Conservation (phyloP, 2,113 vertebrate species). For the Cebus imitator region DNA sequence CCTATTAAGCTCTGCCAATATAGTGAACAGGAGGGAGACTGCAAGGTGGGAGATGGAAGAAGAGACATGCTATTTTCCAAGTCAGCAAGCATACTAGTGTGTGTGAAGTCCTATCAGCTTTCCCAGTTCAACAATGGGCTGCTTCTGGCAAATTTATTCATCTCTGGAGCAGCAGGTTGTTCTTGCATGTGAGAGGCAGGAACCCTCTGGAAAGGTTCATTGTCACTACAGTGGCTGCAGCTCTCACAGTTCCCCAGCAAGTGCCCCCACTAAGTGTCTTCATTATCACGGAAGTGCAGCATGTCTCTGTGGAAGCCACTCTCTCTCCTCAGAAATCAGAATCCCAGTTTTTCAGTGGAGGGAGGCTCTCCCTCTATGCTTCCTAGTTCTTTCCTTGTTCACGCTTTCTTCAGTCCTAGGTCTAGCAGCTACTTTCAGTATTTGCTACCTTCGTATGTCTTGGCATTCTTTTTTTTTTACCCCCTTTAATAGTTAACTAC, state of each 20-base stretch:
- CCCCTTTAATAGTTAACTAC: not conserved
- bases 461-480: not conserved
- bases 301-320: not conserved
- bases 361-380: not conserved
- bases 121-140: not conserved
- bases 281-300: not conserved
- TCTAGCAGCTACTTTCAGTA: not conserved
- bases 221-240: not conserved
- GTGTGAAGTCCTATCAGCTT: not conserved
- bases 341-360: not conserved
- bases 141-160: not conserved
- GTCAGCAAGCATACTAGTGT: not conserved
- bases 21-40: not conserved
- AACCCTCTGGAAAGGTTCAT: not conserved
- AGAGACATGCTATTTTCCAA: not conserved
- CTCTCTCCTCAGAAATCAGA: not conserved
- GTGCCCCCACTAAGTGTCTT: not conserved
- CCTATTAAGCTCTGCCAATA: not conserved
- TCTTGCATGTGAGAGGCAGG: not conserved
- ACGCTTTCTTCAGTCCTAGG: not conserved
- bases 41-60: not conserved
- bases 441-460: not conserved
- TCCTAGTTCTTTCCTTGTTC: not conserved
- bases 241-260: not conserved
- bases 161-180: not conserved